Conservation (phyloP, 2,113 vertebrate species). For the Stigmatopora nigra region DNA sequence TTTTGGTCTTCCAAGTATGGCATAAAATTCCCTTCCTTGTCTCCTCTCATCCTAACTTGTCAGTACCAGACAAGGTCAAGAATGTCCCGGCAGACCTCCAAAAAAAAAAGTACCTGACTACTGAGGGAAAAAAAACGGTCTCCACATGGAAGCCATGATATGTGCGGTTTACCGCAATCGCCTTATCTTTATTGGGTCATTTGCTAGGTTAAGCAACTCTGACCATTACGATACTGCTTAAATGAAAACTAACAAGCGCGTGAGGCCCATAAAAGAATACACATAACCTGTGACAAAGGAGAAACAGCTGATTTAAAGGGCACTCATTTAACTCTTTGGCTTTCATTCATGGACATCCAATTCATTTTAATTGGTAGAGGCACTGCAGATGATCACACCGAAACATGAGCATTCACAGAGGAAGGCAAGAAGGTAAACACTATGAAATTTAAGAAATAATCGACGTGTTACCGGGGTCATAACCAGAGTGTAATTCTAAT, state of each 20-base stretch:
- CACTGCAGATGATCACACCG: no score
- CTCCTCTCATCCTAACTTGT: conserved; percentile 27
- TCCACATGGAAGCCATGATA: conserved; percentile 45
- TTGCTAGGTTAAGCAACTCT: conserved; percentile 23
- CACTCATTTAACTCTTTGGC: conserved; percentile 3
- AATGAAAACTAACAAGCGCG: conserved; percentile 20
- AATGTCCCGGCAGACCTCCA: conserved; percentile 45
- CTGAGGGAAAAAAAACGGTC: conserved; percentile 14
- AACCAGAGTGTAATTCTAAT: no score
- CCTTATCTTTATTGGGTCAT: conserved; percentile 29
- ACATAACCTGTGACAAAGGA: conserved; percentile 5
- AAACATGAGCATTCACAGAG: no score
- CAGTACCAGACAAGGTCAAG: conserved; percentile 58
- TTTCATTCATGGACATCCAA: no score
- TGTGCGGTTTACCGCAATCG: conserved; percentile 20
- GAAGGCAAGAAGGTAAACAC: no score
- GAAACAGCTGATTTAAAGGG: conserved; percentile 3
- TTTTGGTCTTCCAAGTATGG: conserved; percentile 62
- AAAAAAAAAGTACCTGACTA: background rate
- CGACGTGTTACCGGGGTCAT: no score
- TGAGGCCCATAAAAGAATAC: conserved; percentile 13
- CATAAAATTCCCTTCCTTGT: conserved; percentile 40
- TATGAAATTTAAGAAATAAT: no score
- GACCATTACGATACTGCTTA: conserved; percentile 7
- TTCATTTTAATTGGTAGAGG: no score